Evolutionary conservation across 2,113 vertebrate species (phyloP), one percentile per base, ranked within the genome.

Genomic region (Hippoglossus stenolepis): DNA sequence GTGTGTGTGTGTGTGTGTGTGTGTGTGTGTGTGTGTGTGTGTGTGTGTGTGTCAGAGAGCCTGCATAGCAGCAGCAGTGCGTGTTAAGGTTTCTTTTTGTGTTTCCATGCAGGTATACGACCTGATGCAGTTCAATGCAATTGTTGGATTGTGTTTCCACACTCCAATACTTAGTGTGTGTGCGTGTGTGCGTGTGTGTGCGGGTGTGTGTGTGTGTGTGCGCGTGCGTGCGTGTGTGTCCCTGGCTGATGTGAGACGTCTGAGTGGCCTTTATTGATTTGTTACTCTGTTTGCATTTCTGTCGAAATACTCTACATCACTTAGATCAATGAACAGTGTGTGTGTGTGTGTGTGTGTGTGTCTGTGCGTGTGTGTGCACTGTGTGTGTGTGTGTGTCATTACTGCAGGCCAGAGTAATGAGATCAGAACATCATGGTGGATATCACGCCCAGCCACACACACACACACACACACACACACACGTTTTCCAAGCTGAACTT

Each of bases 201-300:
- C 23, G 45, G 2, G 24, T n/a, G 45, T 28, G 64, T 28, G 45
- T 31, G 23, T 12, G 35, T 12, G 28, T 47, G 43, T 62, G 26
- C 43, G 47, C n/a, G 6, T 54, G 31, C n/a, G 49, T 24, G 5
- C 20, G 45, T 61, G 57, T 10, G 53, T 58, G 35, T 18, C 8
- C 23, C 12, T 9, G 0, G 9, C 28, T 54, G 15, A 62, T 17
- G 28, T 53, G 70, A 53, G 45, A 54, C 40, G 18, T 26, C 71
- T 64, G 49, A 56, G 61, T 57, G 71, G 67, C 60, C 4, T 57
- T 47, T 58, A 77, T 70, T 49, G 75, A 77, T 49, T 21, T 26
- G 35, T 49, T 63, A 14, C 56, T 38, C 17, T 21, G 14, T 54
- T 20, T 76, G 65, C 23, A 70, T 17, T 65, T 20, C 40, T 24